Conservation (phyloP, 2,888 invertebrate genomes). For the Rhingia rostrata region DNA sequence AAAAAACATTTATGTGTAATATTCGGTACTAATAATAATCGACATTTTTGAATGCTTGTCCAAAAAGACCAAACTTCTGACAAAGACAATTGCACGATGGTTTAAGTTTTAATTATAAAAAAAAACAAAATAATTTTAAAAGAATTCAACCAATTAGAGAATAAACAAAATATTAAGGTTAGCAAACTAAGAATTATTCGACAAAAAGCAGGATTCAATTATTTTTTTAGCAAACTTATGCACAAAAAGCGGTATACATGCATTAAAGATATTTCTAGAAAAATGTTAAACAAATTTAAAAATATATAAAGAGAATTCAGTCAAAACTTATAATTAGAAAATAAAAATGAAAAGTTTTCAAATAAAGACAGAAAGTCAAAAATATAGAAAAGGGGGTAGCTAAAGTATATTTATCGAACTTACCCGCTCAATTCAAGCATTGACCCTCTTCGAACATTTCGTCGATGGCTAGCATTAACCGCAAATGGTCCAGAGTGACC, state of each 20-base stretch:
- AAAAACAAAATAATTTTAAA: background rate
- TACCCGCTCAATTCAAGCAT: slow-evolving; percentile 92
- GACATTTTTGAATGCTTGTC: no score
- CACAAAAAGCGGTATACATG: slow-evolving; percentile 54
- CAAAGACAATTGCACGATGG: background rate
- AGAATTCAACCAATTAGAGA: background rate
- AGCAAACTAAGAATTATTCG: slow-evolving; percentile 58
- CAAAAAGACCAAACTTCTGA: no score
- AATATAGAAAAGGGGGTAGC: slow-evolving; percentile 32
- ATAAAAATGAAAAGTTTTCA: slow-evolving; percentile 34
- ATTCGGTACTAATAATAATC: no score
- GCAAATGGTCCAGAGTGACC: slow-evolving; percentile 86
- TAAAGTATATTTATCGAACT: slow-evolving; percentile 78
- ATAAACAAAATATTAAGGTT: background rate
- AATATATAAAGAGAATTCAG: slow-evolving; percentile 27
- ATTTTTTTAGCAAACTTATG: slow-evolving; percentile 33
- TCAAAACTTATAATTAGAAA: slow-evolving; percentile 20
- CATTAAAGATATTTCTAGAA: slow-evolving; percentile 29
- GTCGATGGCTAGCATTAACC: slow-evolving; percentile 87
- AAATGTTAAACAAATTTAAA: slow-evolving; percentile 1
- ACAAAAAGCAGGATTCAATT: slow-evolving; percentile 25
- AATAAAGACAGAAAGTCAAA: slow-evolving; percentile 54
- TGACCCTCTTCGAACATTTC: slow-evolving; percentile 90
- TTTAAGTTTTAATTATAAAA: background rate
- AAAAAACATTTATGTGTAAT: no score